Evolutionary conservation across 2,113 vertebrate genomes (phyloP), one percentile per base, ranked within the genome.

Genomic region (Corythornis cristatus): DNA sequence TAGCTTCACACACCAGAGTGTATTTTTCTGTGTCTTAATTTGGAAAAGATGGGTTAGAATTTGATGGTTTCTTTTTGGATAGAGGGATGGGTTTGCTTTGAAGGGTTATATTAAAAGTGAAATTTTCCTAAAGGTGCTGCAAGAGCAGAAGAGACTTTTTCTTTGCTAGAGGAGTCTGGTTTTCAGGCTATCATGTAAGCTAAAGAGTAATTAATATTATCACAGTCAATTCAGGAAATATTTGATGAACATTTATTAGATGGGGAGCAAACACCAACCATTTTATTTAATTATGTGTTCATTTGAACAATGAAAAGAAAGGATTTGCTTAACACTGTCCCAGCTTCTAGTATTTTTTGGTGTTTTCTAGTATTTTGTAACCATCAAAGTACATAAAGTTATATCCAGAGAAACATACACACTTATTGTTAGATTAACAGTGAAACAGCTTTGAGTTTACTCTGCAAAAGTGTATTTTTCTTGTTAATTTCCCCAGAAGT

Each of bases 401-500:
- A 29, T 10, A 57, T 50, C 8, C 7, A 48, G 17, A 67, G 35
- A 56, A 83, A 43, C 11, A 28, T 31, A 43, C 3, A 20, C 4
- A 1, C n/a, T 42, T 80, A 40, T 90, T 53, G 31, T 71, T 72
- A 54, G 35, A 35, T n/a, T 53, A 80, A 23, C 9, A 46, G 2
- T 45, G 37, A 74, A 21, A 22, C 35, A 58, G n/a, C 6, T 77
- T 82, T 35, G 29, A 67, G 8, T 75, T 94, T 76, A 57, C 56
- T 67, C 9, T 61, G 20, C 4, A 1, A 51, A 89, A 57, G 42
- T n/a, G 3, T 56, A 7, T 66, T 83, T 80, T 86, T 58, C 3
- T 29, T 53, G 70, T 83, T 65, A 13, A 35, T 88, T 90, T 89
- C 75, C 40, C 20, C 81, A 98, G 98, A 79, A 99, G 99, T 85